These are phyloP conservation scores for Zoanthus gigantus DNA, from an alignment of 92 coral and sea anemone genomes.

Conservation along the genomic window DNA sequence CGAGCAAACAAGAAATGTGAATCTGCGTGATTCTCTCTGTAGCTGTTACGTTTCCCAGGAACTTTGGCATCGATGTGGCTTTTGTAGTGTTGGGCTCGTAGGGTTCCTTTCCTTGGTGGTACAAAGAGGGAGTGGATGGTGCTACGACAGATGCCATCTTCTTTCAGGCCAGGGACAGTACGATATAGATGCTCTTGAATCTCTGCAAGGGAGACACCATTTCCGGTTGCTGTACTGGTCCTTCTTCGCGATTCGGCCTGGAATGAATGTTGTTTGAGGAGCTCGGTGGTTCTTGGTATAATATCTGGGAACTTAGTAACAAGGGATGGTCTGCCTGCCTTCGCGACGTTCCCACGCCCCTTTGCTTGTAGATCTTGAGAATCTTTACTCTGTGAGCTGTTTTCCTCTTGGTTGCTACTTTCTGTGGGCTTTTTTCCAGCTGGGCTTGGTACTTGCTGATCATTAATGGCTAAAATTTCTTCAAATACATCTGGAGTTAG, in stretches of 20 bases:
- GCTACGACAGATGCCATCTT: slow-evolving; percentile 44
- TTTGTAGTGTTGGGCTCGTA: slow-evolving; percentile 46
- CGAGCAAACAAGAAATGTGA: slow-evolving; percentile 49
- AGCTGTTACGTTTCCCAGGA: slow-evolving; percentile 40
- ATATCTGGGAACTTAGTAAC: slow-evolving; percentile 42
- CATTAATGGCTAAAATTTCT: slow-evolving; percentile 13
- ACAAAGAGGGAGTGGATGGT: slow-evolving; percentile 54
- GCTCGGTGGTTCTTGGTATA: slow-evolving; percentile 40
- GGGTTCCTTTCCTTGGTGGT: slow-evolving; percentile 54
- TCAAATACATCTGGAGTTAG: slow-evolving; percentile 24
- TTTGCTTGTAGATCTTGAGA: not conserved
- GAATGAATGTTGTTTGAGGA: slow-evolving; percentile 55
- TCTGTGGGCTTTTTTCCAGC: not conserved
- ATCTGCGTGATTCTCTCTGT: slow-evolving; percentile 48
- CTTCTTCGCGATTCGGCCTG: slow-evolving; percentile 49
- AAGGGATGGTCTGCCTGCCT: slow-evolving; percentile 43
- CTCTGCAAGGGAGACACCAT: slow-evolving; percentile 1
- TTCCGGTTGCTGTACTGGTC: slow-evolving; percentile 44
- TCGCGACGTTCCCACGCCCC: not conserved
- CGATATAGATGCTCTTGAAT: slow-evolving; percentile 43
- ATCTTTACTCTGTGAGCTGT: slow-evolving; percentile 16
- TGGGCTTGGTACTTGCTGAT: slow-evolving; percentile 17
- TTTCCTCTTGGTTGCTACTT: slow-evolving; percentile 10
- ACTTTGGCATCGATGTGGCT: slow-evolving; percentile 60
- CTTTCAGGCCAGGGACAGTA: slow-evolving; percentile 42